phyloP scores from a whole-genome alignment of 2,888 invertebrate species.

The Apomyelois bistriatella region DNA sequence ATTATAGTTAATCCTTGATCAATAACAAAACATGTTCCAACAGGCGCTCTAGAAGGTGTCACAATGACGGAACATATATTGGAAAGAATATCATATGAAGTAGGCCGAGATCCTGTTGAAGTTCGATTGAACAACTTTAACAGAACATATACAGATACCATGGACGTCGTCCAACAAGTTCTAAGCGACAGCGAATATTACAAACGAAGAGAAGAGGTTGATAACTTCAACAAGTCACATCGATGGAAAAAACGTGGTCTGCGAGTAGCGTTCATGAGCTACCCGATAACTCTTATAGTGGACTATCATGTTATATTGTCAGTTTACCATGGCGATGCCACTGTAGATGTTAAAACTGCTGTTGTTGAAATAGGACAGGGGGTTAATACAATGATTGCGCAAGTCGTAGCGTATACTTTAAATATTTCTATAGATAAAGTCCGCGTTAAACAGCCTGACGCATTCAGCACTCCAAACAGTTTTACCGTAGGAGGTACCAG shows the following conservation, averaged over 20 bases:
- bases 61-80: slow-evolving; percentile 82
- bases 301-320: slow-evolving; percentile 81
- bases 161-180: slow-evolving; percentile 42
- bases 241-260: slow-evolving; percentile 89
- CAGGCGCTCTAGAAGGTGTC: slow-evolving; percentile 82
- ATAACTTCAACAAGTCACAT: slow-evolving; percentile 83
- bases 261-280: slow-evolving; percentile 84
- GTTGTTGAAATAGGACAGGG: slow-evolving; percentile 92
- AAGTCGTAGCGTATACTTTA: slow-evolving; percentile 83
- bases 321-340: slow-evolving; percentile 85
- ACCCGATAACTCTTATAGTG: slow-evolving; percentile 73
- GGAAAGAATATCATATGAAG: slow-evolving; percentile 81
- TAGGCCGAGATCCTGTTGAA: slow-evolving; percentile 78
- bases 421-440: slow-evolving; percentile 83
- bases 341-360: slow-evolving; percentile 85
- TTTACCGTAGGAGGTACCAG: slow-evolving; percentile 83
- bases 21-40: not conserved
- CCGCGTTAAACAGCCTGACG: slow-evolving; percentile 82
- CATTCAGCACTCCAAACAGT: slow-evolving; percentile 82
- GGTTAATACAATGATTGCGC: slow-evolving; percentile 84
- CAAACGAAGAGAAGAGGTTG: slow-evolving; percentile 73
- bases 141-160: slow-evolving; percentile 60
- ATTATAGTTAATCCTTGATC: too few species aligned
- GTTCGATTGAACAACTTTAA: slow-evolving; percentile 60
- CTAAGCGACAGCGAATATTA: slow-evolving; percentile 71